A percentile compares a stretch with the other conserved stretches of the same genome.
Conservation (phyloP, 2,113 vertebrate species). For the Lycaon pictus region DNA sequence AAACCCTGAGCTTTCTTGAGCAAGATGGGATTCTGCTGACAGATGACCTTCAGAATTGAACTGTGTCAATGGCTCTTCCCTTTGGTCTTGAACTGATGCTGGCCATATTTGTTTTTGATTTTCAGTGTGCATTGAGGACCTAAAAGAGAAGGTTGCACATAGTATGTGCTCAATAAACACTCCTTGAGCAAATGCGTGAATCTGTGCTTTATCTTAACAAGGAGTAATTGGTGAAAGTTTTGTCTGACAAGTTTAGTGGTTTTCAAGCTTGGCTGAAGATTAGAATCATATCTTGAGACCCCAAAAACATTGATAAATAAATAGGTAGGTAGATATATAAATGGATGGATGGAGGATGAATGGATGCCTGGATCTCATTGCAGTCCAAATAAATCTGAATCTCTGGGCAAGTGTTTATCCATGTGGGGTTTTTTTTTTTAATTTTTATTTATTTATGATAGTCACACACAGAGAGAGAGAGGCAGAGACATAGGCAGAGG, state of each 20-base stretch:
- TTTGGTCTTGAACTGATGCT: background rate
- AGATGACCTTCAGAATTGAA: background rate
- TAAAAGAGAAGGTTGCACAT: background rate
- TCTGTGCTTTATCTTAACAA: background rate
- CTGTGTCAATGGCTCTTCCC: background rate
- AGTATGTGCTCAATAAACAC: background rate
- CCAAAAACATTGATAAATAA: background rate
- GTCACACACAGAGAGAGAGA: too few relatives aligned
- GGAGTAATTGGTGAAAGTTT: background rate
- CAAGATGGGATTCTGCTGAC: background rate
- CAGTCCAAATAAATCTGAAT: background rate
- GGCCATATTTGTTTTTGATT: background rate
- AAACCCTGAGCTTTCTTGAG: background rate
- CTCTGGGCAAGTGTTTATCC: background rate
- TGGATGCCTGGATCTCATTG: background rate
- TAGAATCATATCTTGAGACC: background rate
- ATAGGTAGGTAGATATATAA: background rate
- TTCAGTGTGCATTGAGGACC: background rate
- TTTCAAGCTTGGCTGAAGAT: background rate
- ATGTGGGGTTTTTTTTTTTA: background rate
- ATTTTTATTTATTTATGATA: too few relatives aligned
- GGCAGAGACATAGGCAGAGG: too few relatives aligned
- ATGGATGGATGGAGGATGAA: background rate
- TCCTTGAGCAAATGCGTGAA: background rate
- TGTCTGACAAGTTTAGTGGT: background rate